These are phyloP conservation scores for Sphenodon punctatus DNA, from an alignment of 2,797 vertebrate species.

Conservation along the genomic window DNA sequence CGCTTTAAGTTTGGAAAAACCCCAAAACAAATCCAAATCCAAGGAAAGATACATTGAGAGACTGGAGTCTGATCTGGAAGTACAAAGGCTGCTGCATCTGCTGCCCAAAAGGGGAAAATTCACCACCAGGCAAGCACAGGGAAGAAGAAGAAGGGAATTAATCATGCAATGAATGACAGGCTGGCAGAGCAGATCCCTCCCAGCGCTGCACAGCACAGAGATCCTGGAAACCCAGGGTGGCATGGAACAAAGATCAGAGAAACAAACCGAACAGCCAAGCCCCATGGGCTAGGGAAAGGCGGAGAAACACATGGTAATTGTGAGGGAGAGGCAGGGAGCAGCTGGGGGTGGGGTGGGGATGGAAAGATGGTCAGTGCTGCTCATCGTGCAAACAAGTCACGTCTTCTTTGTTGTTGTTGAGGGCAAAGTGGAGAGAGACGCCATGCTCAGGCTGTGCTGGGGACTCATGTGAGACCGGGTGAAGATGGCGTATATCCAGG, in stretches of 20 bases:
- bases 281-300: neutral
- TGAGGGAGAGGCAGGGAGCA: neutral
- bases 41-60: neutral
- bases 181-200: neutral
- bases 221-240: neutral
- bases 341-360: neutral
- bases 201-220: neutral
- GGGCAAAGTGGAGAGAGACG: neutral
- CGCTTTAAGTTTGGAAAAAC: neutral
- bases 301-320: neutral
- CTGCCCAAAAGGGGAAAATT: neutral
- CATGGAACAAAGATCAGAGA: neutral
- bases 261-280: neutral
- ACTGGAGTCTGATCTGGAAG: neutral
- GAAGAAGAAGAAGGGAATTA: neutral
- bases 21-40: neutral
- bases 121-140: neutral
- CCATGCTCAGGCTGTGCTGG: conserved; percentile 48
- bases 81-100: neutral
- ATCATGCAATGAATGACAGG: neutral
- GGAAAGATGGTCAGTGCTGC: neutral
- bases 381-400: conserved; percentile 64
- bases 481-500: conserved; percentile 82
- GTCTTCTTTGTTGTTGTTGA: neutral
- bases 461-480: conserved; percentile 50